phyloP scores from a whole-genome alignment of 92 coral and sea anemone genomes.

The Scolanthus callimorphus region DNA sequence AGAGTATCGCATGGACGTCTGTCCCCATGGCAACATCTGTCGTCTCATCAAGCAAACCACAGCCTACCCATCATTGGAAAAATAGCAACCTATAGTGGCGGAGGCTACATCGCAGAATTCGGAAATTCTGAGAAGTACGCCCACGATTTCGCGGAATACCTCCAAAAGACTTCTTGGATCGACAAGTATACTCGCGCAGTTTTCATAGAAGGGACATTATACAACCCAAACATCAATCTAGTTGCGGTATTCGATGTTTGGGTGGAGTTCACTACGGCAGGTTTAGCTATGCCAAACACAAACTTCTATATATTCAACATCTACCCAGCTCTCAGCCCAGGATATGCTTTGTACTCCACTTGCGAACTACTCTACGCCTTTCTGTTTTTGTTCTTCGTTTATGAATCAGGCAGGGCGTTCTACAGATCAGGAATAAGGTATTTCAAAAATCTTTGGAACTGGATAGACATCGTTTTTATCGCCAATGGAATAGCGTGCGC shows the following conservation, averaged over 20 bases:
- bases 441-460: slow-evolving; percentile 4
- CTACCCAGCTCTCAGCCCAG: slow-evolving; percentile 9
- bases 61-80: slow-evolving; percentile 34
- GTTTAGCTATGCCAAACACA: slow-evolving; percentile 5
- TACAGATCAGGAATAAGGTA: slow-evolving; percentile 5
- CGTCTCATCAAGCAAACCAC: slow-evolving; percentile 36
- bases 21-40: slow-evolving; percentile 44
- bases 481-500: slow-evolving; percentile 14
- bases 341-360: slow-evolving; percentile 10
- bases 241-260: slow-evolving; percentile 31
- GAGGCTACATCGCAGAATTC: slow-evolving; percentile 42
- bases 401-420: slow-evolving; percentile 8
- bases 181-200: slow-evolving; percentile 44
- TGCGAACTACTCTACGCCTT: slow-evolving; percentile 19
- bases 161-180: slow-evolving; percentile 28
- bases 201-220: slow-evolving; percentile 41
- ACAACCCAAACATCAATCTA: slow-evolving; percentile 47
- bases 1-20: not conserved
- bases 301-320: slow-evolving; percentile 16
- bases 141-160: slow-evolving; percentile 6
- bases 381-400: slow-evolving; percentile 11
- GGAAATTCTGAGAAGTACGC: slow-evolving; percentile 20
- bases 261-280: slow-evolving; percentile 32
- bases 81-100: slow-evolving; percentile 51
- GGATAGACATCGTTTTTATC: slow-evolving; percentile 22